These are phyloP conservation scores for Pediacus dermestoides DNA, from an alignment of 2,888 invertebrate genomes.

Conservation along the genomic window DNA sequence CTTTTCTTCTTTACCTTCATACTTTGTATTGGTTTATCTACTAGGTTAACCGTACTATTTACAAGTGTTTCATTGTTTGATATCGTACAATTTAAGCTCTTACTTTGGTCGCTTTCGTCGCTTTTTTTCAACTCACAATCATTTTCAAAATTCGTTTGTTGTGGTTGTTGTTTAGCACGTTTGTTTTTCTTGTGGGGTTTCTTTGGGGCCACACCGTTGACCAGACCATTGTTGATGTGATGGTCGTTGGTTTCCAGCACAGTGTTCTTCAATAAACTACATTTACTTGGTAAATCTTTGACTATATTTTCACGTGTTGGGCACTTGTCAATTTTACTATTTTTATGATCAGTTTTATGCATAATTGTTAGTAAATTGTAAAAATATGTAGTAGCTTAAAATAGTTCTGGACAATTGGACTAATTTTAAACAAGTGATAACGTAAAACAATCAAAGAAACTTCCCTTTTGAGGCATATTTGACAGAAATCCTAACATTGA, in stretches of 20 bases:
- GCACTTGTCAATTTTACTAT: conserved; percentile 33
- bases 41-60: conserved; percentile 21
- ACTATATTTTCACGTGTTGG: conserved; percentile 28
- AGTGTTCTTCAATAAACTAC: conserved; percentile 24
- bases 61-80: too few species aligned
- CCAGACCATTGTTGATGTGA: conserved; percentile 33
- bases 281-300: conserved; percentile 25
- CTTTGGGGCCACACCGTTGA: conserved; percentile 27
- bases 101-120: too few species aligned
- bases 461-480: conserved; percentile 5
- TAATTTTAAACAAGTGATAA: too few species aligned
- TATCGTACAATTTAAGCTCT: too few species aligned
- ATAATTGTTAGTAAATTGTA: conserved; percentile 16
- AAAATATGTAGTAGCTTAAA: too few species aligned
- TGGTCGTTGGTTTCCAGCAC: conserved; percentile 18
- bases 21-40: conserved; percentile 29
- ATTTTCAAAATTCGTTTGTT: too few species aligned
- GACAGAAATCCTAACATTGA: too few species aligned
- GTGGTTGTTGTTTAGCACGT: too few species aligned
- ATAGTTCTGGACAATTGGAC: too few species aligned
- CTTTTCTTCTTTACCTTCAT: conserved; percentile 29
- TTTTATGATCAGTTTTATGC: conserved; percentile 31
- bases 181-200: too few species aligned
- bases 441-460: conserved; percentile 3
- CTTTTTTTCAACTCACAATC: too few species aligned